Conservation (phyloP, 2,797 vertebrate species). For the Melanotaenia trifasciata region DNA sequence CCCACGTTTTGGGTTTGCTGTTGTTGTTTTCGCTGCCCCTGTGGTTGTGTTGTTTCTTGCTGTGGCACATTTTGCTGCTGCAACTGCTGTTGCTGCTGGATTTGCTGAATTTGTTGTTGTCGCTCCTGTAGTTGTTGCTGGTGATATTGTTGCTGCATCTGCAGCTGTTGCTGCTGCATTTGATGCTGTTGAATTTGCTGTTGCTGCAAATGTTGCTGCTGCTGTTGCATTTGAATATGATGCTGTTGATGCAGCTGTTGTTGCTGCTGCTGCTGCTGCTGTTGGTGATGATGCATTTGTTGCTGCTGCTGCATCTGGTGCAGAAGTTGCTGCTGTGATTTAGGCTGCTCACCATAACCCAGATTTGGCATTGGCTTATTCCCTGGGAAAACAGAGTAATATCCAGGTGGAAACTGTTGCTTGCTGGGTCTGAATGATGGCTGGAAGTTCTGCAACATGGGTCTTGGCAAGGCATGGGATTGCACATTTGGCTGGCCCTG, state of each 20-base stretch:
- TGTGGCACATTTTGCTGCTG: constrained; percentile 62
- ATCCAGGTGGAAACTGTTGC: constrained; percentile 81
- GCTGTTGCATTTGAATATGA: constrained; percentile 58
- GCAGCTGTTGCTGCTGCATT: constrained; percentile 65
- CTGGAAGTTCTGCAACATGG: constrained; percentile 89
- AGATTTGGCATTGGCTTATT: constrained; percentile 84
- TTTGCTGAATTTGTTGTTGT: constrained; percentile 68
- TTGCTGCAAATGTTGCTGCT: constrained; percentile 81
- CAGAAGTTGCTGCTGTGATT: constrained; percentile 73
- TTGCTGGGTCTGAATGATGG: constrained; percentile 89
- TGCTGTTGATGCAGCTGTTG: constrained; percentile 70
- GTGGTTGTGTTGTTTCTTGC: constrained; percentile 55
- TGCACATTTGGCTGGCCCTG: constrained; percentile 67
- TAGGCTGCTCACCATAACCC: constrained; percentile 79
- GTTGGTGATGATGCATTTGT: constrained; percentile 80
- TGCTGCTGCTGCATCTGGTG: constrained; percentile 76
- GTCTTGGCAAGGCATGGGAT: constrained; percentile 71
- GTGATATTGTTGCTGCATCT: constrained; percentile 66
- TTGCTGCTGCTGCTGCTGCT: constrained; percentile 79
- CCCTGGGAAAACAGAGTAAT: constrained; percentile 87
- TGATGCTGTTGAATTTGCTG: constrained; percentile 74
- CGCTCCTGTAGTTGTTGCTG: constrained; percentile 70
- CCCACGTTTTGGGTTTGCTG: constrained; percentile 58
- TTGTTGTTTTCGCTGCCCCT: constrained; percentile 60
- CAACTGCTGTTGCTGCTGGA: constrained; percentile 49